phyloP scores from a whole-genome alignment of 2,888 invertebrate genomes.

The Mongoloraphidia duomilia region DNA sequence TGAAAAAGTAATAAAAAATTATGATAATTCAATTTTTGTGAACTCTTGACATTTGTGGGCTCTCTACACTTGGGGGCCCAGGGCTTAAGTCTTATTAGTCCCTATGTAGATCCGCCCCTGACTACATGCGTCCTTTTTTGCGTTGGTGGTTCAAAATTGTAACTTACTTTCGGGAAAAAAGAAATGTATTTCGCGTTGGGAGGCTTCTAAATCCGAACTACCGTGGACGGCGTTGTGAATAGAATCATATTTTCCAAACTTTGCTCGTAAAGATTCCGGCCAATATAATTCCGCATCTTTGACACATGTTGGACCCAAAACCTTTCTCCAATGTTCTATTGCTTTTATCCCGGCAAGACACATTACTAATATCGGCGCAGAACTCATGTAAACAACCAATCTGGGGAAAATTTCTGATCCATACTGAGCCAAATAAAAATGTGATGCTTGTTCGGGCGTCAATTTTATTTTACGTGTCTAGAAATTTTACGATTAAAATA shows the following conservation, averaged over 20 bases:
- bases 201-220: conserved; percentile 48
- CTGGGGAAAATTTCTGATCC: conserved; percentile 61
- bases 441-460: conserved; percentile 74
- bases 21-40: no score
- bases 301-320: conserved; percentile 58
- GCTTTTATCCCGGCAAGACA: conserved; percentile 54
- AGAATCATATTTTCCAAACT: conserved; percentile 48
- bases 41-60: no score
- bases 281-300: conserved; percentile 52
- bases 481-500: conserved; percentile 12
- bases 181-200: conserved; percentile 69
- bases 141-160: no score
- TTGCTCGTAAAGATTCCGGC: conserved; percentile 54
- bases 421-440: conserved; percentile 64
- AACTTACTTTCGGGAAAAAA: conserved; percentile 71
- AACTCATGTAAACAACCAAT: conserved; percentile 65
- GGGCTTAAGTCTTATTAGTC: no score
- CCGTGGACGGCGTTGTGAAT: conserved; percentile 68
- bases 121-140: no score
- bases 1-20: no score
- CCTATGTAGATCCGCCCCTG: no score
- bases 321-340: conserved; percentile 52
- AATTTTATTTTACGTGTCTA: conserved; percentile 55
- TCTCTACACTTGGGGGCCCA: no score
- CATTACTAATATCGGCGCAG: conserved; percentile 56